These are phyloP conservation scores for Bombus confusus DNA, from an alignment of 1,140 invertebrate genomes.

Conservation along the genomic window DNA sequence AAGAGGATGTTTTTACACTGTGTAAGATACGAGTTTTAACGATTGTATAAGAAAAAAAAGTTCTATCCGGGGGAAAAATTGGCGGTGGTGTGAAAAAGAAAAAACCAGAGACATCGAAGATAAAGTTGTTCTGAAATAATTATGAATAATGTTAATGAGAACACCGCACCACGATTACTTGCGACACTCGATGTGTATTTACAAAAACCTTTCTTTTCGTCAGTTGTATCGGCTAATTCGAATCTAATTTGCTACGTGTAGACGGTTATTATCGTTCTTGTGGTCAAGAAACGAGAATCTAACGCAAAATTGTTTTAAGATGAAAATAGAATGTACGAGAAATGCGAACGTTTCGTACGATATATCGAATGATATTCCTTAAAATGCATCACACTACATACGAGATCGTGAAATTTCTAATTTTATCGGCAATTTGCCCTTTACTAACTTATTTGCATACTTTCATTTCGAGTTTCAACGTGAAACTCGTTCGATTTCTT, in stretches of 20 bases:
- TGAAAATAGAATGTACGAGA: not conserved
- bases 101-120: constrained; percentile 1
- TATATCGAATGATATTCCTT: not conserved
- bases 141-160: not conserved
- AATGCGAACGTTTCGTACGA: not conserved
- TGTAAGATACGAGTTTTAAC: constrained; percentile 37
- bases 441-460: not conserved
- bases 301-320: not conserved
- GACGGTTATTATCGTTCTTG: not conserved
- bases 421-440: not conserved
- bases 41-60: not conserved
- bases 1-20: constrained; percentile 29
- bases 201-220: not conserved
- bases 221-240: not conserved
- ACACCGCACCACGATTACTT: not conserved
- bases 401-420: not conserved
- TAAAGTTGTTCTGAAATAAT: not conserved
- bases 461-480: not conserved
- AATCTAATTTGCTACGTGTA: not conserved
- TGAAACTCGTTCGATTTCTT: constrained; percentile 7
- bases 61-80: not conserved
- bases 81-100: not conserved
- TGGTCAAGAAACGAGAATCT: not conserved
- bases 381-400: not conserved
- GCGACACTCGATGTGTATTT: not conserved